Conservation (phyloP, 2,888 invertebrate genomes). For the Seira sanloemensis region DNA sequence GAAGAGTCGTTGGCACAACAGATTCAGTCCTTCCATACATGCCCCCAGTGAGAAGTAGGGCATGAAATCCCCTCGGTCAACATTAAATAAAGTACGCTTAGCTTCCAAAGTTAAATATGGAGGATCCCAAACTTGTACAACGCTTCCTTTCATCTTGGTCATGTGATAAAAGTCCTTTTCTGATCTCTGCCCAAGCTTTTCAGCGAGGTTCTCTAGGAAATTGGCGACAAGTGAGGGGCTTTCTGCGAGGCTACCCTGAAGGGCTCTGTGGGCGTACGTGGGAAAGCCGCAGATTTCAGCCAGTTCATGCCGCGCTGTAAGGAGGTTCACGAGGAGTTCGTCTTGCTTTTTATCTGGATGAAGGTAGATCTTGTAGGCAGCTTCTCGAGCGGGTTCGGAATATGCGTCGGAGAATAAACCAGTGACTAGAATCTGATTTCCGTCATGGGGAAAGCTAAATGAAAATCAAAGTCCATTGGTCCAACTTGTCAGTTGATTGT, state of each 20-base stretch:
- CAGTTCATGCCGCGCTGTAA: conserved; percentile 86
- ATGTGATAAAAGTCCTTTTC: conserved; percentile 85
- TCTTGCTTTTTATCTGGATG: conserved; percentile 88
- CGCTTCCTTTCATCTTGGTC: conserved; percentile 83
- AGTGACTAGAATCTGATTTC: conserved; percentile 85
- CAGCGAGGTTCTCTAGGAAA: conserved; percentile 87
- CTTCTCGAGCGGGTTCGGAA: conserved; percentile 87
- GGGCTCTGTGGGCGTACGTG: conserved; percentile 91
- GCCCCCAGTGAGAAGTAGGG: conserved; percentile 94
- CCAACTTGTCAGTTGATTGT: neutral
- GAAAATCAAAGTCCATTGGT: conserved; percentile 21
- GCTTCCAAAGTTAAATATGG: conserved; percentile 88
- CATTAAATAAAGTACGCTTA: conserved; percentile 81
- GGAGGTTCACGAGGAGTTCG: conserved; percentile 82
- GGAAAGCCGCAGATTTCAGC: conserved; percentile 92
- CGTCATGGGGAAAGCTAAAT: conserved; percentile 81
- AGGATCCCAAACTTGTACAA: conserved; percentile 85
- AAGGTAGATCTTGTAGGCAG: conserved; percentile 90
- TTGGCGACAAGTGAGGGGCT: conserved; percentile 86
- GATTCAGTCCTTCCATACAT: conserved; percentile 97
- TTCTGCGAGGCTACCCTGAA: conserved; percentile 91
- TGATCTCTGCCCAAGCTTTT: conserved; percentile 83
- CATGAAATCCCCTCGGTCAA: conserved; percentile 83
- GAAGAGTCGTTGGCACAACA: conserved; percentile 88
- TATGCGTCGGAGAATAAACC: conserved; percentile 90